phyloP scores from a whole-genome alignment of 2,888 invertebrate species.

The Drosophila flavopinicola region DNA sequence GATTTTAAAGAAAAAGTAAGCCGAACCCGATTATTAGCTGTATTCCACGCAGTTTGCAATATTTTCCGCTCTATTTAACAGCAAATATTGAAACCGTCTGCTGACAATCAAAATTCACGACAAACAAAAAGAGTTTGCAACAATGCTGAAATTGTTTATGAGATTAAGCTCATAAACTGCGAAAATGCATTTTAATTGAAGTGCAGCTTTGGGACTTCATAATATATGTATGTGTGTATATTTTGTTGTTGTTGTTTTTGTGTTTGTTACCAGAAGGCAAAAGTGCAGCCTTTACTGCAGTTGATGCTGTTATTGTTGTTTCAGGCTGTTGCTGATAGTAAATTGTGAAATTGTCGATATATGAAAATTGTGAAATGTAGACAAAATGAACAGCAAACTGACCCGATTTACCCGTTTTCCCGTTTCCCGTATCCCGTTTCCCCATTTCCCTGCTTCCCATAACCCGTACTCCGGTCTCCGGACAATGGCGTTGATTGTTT shows the following conservation, averaged over 20 bases:
- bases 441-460: background rate
- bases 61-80: slow-evolving; percentile 16
- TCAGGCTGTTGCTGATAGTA: slow-evolving; percentile 62
- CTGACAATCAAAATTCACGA: slow-evolving; percentile 50
- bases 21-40: too few species aligned
- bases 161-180: slow-evolving; percentile 81
- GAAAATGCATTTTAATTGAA: slow-evolving; percentile 84
- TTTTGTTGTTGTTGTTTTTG: slow-evolving; percentile 33
- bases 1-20: too few species aligned
- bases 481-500: slow-evolving; percentile 79
- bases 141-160: slow-evolving; percentile 78
- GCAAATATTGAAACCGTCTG: slow-evolving; percentile 49
- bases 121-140: slow-evolving; percentile 48
- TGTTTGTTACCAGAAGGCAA: slow-evolving; percentile 16
- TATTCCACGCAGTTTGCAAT: background rate
- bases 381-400: slow-evolving; percentile 58
- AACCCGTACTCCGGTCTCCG: slow-evolving; percentile 19
- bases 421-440: background rate
- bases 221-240: slow-evolving; percentile 34
- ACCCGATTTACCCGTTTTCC: background rate
- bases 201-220: slow-evolving; percentile 83
- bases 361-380: slow-evolving; percentile 57
- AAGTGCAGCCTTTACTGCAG: slow-evolving; percentile 12
- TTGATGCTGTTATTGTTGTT: slow-evolving; percentile 18
- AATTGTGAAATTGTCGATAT: slow-evolving; percentile 69